These are phyloP conservation scores for Megamerina dolium DNA, from an alignment of 2,888 invertebrate species.

Conservation along the genomic window DNA sequence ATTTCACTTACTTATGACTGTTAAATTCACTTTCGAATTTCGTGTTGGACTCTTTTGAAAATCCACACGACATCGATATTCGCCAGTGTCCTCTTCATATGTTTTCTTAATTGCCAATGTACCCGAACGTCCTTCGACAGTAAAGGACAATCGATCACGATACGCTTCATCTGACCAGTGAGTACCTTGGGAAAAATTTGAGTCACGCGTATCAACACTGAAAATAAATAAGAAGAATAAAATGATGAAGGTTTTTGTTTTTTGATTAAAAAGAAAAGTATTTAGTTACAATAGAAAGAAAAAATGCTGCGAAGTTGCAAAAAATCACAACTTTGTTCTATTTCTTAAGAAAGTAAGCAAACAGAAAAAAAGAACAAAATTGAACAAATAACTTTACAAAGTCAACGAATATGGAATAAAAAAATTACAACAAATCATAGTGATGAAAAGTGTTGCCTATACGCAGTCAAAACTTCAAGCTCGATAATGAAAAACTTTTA, in stretches of 20 bases:
- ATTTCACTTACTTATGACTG: conserved; percentile 74
- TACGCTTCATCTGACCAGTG: conserved; percentile 56
- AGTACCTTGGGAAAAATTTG: conserved; percentile 51
- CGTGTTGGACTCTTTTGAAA: conserved; percentile 85
- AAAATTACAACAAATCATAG: too few relatives aligned
- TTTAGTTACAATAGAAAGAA: too few relatives aligned
- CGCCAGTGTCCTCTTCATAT: conserved; percentile 68
- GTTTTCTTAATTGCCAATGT: conserved; percentile 71
- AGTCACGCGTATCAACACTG: conserved; percentile 54
- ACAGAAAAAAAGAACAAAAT: conserved; percentile 4
- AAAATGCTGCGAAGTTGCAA: too few relatives aligned
- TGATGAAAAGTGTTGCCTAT: too few relatives aligned
- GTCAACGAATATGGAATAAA: too few relatives aligned
- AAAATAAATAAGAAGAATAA: conserved; percentile 5
- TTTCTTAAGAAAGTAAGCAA: conserved; percentile 13
- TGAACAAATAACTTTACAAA: too few relatives aligned
- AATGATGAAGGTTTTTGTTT: conserved; percentile 9
- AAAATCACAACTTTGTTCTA: too few relatives aligned
- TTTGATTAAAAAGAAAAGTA: too few relatives aligned
- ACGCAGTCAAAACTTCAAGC: too few relatives aligned
- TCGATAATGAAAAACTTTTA: conserved; percentile 13
- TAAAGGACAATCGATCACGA: conserved; percentile 70
- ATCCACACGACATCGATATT: conserved; percentile 84
- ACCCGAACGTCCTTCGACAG: conserved; percentile 67
- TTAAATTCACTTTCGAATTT: conserved; percentile 80